Evolutionary conservation across 2,888 invertebrate species (phyloP).

Genomic region (Volucella bombylans): DNA sequence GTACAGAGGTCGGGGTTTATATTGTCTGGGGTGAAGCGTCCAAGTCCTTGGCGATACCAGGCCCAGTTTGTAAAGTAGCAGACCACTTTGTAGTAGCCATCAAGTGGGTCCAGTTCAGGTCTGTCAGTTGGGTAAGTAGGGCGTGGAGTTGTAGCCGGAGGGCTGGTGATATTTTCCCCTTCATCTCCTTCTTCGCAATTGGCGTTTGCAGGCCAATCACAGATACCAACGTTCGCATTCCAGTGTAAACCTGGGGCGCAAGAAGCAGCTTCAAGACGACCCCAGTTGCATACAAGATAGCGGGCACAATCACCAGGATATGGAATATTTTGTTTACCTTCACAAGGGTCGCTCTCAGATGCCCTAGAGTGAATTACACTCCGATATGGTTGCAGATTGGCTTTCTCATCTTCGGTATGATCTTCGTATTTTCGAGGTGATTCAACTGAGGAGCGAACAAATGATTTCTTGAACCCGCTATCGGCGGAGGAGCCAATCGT

Average conservation of each 20-base stretch:
- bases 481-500: slow-evolving; percentile 72
- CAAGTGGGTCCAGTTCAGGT: slow-evolving; percentile 82
- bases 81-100: slow-evolving; percentile 90
- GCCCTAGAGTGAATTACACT: slow-evolving; percentile 78
- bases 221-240: slow-evolving; percentile 87
- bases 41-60: slow-evolving; percentile 92
- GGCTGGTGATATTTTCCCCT: slow-evolving; percentile 70
- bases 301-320: slow-evolving; percentile 88
- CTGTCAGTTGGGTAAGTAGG: slow-evolving; percentile 80
- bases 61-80: slow-evolving; percentile 98
- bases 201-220: slow-evolving; percentile 89
- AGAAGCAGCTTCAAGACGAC: slow-evolving; percentile 87
- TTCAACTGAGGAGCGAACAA: slow-evolving; percentile 81
- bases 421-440: slow-evolving; percentile 76
- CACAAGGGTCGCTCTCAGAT: slow-evolving; percentile 84
- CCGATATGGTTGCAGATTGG: slow-evolving; percentile 79
- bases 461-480: slow-evolving; percentile 70
- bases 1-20: slow-evolving; percentile 94
- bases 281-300: slow-evolving; percentile 91
- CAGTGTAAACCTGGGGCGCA: slow-evolving; percentile 90
- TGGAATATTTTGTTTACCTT: slow-evolving; percentile 86
- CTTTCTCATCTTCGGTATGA: slow-evolving; percentile 75
- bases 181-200: slow-evolving; percentile 83
- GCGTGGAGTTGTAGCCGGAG: slow-evolving; percentile 76
- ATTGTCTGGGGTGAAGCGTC: slow-evolving; percentile 92